Conservation (phyloP, 2,113 vertebrate species). For the Manacus vitellinus region DNA sequence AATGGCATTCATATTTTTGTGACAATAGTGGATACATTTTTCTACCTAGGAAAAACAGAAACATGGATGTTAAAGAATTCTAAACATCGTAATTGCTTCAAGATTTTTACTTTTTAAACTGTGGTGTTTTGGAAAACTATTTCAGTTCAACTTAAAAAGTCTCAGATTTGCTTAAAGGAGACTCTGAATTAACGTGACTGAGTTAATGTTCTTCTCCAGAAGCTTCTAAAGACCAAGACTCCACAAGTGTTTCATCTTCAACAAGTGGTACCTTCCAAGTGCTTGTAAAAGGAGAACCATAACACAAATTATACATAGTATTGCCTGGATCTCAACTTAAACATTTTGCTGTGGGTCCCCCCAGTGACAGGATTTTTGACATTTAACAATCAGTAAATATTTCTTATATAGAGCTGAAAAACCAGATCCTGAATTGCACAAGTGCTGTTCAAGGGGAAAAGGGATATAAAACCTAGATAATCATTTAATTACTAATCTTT, state of each 20-base stretch:
- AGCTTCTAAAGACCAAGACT: not conserved
- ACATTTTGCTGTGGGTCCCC: not conserved
- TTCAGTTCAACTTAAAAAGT: not conserved
- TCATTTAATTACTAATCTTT: not conserved
- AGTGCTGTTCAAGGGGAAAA: not conserved
- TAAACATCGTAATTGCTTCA: not conserved
- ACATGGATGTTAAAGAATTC: not conserved
- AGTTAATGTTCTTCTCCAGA: not conserved
- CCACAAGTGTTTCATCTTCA: not conserved
- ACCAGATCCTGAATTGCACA: not conserved
- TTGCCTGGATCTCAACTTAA: not conserved
- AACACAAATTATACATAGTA: not conserved
- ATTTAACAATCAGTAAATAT: not conserved
- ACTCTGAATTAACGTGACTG: not conserved
- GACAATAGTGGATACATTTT: conserved; percentile 92
- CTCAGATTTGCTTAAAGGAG: not conserved
- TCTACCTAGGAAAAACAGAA: conserved; percentile 83
- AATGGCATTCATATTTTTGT: conserved; percentile 94
- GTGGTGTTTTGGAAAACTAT: not conserved
- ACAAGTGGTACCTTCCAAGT: not conserved
- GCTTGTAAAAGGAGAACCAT: not conserved
- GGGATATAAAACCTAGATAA: not conserved
- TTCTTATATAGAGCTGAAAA: not conserved
- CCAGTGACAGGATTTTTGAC: not conserved
- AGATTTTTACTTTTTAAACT: not conserved